Conservation (phyloP, 2,888 invertebrate species). For the Sepiola atlantica region DNA sequence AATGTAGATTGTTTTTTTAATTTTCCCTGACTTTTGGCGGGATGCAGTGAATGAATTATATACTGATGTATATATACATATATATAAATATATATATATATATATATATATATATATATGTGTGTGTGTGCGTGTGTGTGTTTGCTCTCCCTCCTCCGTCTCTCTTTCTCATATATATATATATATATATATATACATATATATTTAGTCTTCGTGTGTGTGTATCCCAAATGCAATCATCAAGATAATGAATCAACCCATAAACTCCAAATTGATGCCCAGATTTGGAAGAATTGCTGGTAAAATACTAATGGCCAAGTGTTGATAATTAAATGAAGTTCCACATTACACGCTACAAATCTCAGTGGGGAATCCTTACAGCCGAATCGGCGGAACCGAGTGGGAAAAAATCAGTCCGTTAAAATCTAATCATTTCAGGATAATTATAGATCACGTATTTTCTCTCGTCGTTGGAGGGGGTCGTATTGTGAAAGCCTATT, state of each 20-base stretch:
- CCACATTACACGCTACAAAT: constrained; percentile 14
- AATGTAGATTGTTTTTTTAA: no score
- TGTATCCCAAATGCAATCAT: no score
- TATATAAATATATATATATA: neutral
- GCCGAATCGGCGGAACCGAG: neutral
- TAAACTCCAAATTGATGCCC: neutral
- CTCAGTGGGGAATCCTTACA: neutral
- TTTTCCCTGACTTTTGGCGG: no score
- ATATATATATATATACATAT: no score
- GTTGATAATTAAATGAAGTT: constrained; percentile 20
- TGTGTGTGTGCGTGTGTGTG: no score
- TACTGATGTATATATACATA: neutral
- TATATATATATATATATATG: neutral
- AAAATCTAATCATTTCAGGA: neutral
- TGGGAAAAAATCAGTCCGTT: neutral
- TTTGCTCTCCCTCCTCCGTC: no score
- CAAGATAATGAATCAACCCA: neutral
- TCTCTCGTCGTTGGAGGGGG: neutral
- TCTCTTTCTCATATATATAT: no score
- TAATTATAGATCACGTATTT: neutral
- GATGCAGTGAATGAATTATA: no score
- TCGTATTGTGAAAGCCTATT: neutral
- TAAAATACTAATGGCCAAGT: constrained; percentile 32
- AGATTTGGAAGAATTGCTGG: neutral
- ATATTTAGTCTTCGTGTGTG: no score